Base-by-base conservation (phyloP, 2,888 invertebrate genomes). In the Caenorhabditis parvicauda region DNA sequence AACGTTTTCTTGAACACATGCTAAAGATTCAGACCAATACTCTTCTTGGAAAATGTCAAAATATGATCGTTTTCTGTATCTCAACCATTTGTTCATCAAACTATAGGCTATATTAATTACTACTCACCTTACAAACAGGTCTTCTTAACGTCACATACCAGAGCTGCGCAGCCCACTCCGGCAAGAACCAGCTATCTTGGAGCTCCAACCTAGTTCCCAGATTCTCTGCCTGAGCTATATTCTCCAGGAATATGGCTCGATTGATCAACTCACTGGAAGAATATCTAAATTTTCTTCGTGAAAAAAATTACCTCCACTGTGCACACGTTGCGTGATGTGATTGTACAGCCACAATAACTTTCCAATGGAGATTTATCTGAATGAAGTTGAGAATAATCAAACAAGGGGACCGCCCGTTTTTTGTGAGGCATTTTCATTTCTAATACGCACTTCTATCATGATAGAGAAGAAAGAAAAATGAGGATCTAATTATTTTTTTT, bases 301-400 rank as follows among this genome's bases (percentile, higher is more conserved):
- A 3, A n/a, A n/a, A 29, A 19, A 47, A 14, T 41, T 12, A 69
- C 65, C 88, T 88, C 92, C 92, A 98, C 81, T 95, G 91, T 0
- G 92, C 92, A 82, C 93, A 92, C 3, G 93, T 92, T 35, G 79
- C 64, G 37, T 76, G 90, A 42, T 91, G 86, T n/a, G 90, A 90
- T 84, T 94, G 93, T 25, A 93, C 84, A 0, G 91, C 89, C 85
- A 90, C 90, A 62, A 92, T 91, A 1, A 91, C 91, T 86, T 91
- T 90, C 82, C 89, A 89, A 83, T 98, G 94, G 48, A 96, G 87
- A 67, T 90, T 88, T 58, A 93, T 88, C 12, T 96, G 86, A 1
- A 90, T 87, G 82, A 91, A 41, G n/a, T 44, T 9, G 35, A 44
- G 6, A 5, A 44, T 24, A 21, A 44, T 21, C 6, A n/a, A 21